Conservation (phyloP, 2,113 vertebrate species). For the Notarius lentiginosus region DNA sequence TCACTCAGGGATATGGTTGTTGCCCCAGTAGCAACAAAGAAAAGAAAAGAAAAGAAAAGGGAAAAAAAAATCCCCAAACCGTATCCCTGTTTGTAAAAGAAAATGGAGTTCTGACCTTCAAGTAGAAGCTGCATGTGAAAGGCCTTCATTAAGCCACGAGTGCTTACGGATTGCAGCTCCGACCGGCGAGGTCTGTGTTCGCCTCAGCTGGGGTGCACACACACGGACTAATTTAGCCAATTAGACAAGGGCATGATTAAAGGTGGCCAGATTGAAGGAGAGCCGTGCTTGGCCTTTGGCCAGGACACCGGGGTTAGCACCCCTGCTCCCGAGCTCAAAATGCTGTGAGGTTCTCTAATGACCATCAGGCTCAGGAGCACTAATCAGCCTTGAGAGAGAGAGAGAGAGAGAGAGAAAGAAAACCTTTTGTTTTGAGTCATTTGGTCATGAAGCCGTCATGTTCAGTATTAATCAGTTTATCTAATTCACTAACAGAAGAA, state of each 20-base stretch:
- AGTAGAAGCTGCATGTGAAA: conserved; percentile 47
- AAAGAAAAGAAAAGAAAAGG: not conserved
- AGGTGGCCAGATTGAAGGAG: conserved; percentile 74
- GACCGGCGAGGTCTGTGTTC: conserved; percentile 66
- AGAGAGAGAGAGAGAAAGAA: conserved; percentile 11
- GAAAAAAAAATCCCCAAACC: not conserved
- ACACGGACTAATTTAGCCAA: conserved; percentile 73
- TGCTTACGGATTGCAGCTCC: conserved; percentile 44
- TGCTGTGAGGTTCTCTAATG: conserved; percentile 51
- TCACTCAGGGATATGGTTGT: conserved; percentile 9
- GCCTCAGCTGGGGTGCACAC: conserved; percentile 63
- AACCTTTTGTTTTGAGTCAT: not conserved
- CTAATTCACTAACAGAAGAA: not conserved
- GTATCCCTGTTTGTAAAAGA: not conserved
- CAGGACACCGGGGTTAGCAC: conserved; percentile 73
- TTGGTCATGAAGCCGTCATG: not conserved
- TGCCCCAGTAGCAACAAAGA: not conserved
- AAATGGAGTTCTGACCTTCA: conserved; percentile 48
- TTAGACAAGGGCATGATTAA: conserved; percentile 75
- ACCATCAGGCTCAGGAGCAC: conserved; percentile 55
- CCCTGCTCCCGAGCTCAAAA: conserved; percentile 64
- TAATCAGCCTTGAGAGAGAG: conserved; percentile 62
- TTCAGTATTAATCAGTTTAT: not conserved
- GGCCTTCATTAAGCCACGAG: conserved; percentile 42
- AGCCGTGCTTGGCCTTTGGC: conserved; percentile 69